phyloP scores from a whole-genome alignment of 2,797 vertebrate species.

The Sebastes cheni region DNA sequence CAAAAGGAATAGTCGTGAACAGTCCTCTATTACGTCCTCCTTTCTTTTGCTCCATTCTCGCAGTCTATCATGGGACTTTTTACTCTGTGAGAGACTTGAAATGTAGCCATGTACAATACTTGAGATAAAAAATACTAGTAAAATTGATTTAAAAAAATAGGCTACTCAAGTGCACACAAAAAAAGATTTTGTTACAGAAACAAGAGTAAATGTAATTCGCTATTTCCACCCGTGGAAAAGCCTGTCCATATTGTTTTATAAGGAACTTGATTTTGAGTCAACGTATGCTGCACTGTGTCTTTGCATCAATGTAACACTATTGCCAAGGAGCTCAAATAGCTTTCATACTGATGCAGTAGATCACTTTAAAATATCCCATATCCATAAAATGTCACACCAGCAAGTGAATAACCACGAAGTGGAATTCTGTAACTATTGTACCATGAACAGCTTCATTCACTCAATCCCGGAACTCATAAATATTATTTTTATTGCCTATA shows the following conservation, averaged over 20 bases:
- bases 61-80: background rate
- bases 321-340: conserved; percentile 4
- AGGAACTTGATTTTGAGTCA: background rate
- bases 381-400: conserved; percentile 34
- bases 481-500: conserved; percentile 8
- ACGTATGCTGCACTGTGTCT: background rate
- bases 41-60: background rate
- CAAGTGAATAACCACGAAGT: conserved; percentile 26
- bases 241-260: background rate
- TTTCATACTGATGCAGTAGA: background rate
- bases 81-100: background rate
- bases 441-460: conserved; percentile 21
- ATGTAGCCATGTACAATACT: background rate
- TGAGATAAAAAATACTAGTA: background rate
- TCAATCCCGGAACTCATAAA: conserved; percentile 9
- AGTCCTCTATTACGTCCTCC: background rate
- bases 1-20: background rate
- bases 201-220: background rate
- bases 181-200: background rate
- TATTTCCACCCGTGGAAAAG: background rate
- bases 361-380: conserved; percentile 34
- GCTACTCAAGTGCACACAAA: background rate
- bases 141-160: background rate
- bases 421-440: conserved; percentile 1
- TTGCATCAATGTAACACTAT: background rate